Evolutionary conservation across 2,113 vertebrate species (phyloP), one percentile per base, ranked within the genome.

Genomic region (Alouatta palliata): DNA sequence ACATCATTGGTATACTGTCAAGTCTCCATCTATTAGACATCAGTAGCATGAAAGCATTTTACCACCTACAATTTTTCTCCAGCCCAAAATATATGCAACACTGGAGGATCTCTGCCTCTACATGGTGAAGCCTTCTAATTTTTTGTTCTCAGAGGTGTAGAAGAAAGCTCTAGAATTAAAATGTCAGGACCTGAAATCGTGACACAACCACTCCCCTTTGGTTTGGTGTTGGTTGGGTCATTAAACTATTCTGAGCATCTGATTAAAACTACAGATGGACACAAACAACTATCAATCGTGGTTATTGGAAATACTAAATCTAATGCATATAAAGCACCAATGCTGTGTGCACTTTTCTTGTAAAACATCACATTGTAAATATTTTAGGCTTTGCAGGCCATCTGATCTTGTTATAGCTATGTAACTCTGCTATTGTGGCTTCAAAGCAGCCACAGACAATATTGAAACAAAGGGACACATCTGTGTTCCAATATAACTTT

Each of bases 401-500:
- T 52, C 2, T 0, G 3, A 45, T 35, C 14, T 2, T 61, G 30
- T 2, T 32, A 2, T 19, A 37, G 17, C 2, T 66, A 2, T 5
- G 37, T 27, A 25, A 5, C 27, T 56, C 6, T 27, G 32, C 25
- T 19, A 10, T 5, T 2, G 17, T 17, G 0, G 0, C 32, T 1
- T 13, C 3, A 43, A 25, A 14, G 8, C 43, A 12, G 27, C 40
- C 3, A 0, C 3, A 8, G 23, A 19, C 3, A 30, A 11, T 1
- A 1, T 5, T 20, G 7, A 10, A 25, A 49, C 21, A 17, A 27
- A 20, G 8, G 10, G 47, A 12, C 13, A 11, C 0, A n/a, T 25
- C 35, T 20, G 8, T 9, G 35, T 80, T 49, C 30, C 13, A 82
- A 82, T 56, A 71, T 58, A 71, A 71, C 80, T 71, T 83, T 61